A percentile compares a stretch with the other conserved stretches of the same genome.
Evolutionary conservation across 2,797 vertebrate species (phyloP).

Genomic region (Anguilla megastoma): DNA sequence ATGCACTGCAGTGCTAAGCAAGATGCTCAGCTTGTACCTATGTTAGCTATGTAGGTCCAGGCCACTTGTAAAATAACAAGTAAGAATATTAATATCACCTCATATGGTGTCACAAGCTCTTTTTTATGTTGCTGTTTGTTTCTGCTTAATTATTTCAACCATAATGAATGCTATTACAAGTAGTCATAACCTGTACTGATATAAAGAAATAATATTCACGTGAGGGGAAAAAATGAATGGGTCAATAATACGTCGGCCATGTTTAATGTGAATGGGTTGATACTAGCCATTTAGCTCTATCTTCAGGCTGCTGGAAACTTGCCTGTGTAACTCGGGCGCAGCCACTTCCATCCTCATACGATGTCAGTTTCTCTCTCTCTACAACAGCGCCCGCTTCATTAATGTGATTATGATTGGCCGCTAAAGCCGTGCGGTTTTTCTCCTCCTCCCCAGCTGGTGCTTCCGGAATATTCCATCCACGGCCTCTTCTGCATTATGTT

Average conservation of each 20-base stretch:
- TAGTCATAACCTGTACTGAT: no score
- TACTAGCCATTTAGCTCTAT: not conserved
- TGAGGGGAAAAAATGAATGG: not conserved
- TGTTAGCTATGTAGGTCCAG: not conserved
- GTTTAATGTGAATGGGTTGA: not conserved
- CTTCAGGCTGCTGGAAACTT: not conserved
- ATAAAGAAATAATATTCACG: no score
- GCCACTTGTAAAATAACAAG: not conserved
- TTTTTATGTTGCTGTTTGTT: not conserved
- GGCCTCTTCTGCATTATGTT: constrained; percentile 98
- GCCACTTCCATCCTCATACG: not conserved
- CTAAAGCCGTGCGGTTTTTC: constrained; percentile 32
- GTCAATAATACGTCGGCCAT: not conserved
- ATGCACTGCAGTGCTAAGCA: not conserved
- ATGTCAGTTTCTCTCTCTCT: not conserved
- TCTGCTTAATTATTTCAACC: not conserved
- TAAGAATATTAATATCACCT: not conserved
- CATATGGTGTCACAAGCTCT: not conserved
- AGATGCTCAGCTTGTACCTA: not conserved
- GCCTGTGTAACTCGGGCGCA: not conserved
- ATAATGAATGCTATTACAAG: no score
- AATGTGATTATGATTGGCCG: not conserved
- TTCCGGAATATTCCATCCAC: constrained; percentile 96
- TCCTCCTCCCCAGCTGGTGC: constrained; percentile 79
- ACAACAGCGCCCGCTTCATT: no score